Conservation (phyloP, 2,797 vertebrate genomes). For the Phalanger gymnotis region DNA sequence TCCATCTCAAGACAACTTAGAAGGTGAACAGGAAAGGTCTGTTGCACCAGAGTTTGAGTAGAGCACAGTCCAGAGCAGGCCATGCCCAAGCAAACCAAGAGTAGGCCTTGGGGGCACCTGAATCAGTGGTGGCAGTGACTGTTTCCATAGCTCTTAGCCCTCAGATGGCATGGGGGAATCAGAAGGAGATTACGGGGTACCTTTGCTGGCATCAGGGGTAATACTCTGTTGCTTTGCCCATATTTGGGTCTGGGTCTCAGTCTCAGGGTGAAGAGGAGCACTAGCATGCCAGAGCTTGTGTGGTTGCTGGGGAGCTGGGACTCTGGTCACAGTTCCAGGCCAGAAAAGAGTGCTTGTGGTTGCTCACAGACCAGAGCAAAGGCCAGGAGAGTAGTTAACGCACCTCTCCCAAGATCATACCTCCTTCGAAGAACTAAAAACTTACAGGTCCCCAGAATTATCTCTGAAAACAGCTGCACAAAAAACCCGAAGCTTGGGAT, state of each 20-base stretch:
- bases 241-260: not conserved
- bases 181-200: not conserved
- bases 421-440: not conserved
- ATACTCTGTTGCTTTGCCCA: not conserved
- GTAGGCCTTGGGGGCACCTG: too few species aligned
- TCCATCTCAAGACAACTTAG: not conserved
- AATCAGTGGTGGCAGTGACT: too few species aligned
- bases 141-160: too few species aligned
- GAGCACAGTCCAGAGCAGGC: too few species aligned
- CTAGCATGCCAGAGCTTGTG: not conserved
- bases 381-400: not conserved
- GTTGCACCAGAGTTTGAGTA: too few species aligned
- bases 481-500: not conserved
- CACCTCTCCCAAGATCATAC: not conserved
- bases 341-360: too few species aligned
- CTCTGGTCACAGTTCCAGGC: not conserved
- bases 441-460: not conserved
- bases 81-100: too few species aligned
- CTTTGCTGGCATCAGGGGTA: not conserved
- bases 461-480: not conserved
- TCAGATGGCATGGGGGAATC: too few species aligned
- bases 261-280: too few species aligned
- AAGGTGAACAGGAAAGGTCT: too few species aligned
- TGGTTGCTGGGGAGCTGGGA: not conserved
- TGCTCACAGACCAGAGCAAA: not conserved